Conservation (phyloP, 2,113 vertebrate genomes). For the Dendrocopos noguchii region DNA sequence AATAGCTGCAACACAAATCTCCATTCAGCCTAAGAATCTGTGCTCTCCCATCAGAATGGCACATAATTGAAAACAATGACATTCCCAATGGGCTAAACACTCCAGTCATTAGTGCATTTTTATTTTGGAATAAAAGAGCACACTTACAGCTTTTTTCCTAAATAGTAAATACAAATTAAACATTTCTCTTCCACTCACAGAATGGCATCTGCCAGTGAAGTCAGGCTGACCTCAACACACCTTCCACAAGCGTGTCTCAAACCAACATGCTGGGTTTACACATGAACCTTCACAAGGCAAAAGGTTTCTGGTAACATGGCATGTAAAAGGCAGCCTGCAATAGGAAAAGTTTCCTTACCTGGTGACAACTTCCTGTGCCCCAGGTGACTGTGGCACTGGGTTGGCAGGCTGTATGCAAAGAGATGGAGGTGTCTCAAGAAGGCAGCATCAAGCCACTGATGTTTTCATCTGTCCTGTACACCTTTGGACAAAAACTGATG, state of each 20-base stretch:
- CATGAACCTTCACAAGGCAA: not conserved
- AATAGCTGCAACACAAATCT: constrained; percentile 72
- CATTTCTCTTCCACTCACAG: constrained; percentile 57
- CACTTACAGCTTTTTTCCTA: constrained; percentile 58
- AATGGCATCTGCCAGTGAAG: constrained; percentile 70
- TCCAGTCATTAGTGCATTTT: constrained; percentile 75
- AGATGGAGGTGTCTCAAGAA: not conserved
- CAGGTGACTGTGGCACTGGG: not conserved
- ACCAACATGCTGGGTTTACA: not conserved
- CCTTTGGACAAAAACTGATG: not conserved
- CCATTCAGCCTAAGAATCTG: constrained; percentile 75
- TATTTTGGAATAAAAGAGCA: constrained; percentile 70
- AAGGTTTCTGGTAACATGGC: not conserved
- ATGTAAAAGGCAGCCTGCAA: accelerated
- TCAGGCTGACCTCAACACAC: not conserved
- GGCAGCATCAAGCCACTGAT: accelerated
- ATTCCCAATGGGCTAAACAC: constrained; percentile 70
- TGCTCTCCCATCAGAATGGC: constrained; percentile 73
- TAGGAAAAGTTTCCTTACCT: not conserved
- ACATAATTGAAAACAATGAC: constrained; percentile 78
- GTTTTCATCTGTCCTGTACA: accelerated
- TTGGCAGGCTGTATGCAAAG: not conserved
- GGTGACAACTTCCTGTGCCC: not conserved
- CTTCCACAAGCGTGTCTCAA: accelerated
- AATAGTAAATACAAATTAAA: constrained; percentile 68